phyloP scores from a whole-genome alignment of 2,888 invertebrate genomes.

The Agelastica alni region DNA sequence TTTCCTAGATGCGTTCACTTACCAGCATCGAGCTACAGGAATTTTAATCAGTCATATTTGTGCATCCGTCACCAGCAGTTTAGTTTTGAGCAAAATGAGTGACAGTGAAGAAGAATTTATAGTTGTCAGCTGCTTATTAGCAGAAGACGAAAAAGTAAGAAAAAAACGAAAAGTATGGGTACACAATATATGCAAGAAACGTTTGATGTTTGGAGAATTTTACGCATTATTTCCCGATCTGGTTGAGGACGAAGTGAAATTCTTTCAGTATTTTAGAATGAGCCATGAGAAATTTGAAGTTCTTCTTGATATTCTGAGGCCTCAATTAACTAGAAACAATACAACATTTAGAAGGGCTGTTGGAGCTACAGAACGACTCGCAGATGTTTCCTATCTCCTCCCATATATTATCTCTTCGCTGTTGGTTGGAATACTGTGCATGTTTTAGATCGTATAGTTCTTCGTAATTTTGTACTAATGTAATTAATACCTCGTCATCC shows the following conservation, averaged over 20 bases:
- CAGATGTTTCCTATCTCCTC: neutral
- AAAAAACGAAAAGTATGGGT: neutral
- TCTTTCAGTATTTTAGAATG: constrained; percentile 4
- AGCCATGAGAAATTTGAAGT: too few relatives aligned
- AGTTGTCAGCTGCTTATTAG: constrained; percentile 1
- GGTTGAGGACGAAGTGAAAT: neutral
- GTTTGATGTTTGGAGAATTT: neutral
- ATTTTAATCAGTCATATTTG: neutral
- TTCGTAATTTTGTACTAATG: constrained; percentile 1
- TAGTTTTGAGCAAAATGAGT: neutral
- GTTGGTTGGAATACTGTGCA: neutral
- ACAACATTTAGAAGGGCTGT: neutral
- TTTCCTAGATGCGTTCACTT: too few relatives aligned
- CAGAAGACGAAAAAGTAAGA: neutral
- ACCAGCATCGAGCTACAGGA: neutral
- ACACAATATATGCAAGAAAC: neutral
- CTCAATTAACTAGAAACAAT: neutral
- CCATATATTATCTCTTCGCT: constrained; percentile 7
- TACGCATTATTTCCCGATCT: constrained; percentile 5
- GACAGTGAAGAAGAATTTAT: constrained; percentile 3
- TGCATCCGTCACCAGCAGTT: neutral
- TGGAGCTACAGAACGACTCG: neutral
- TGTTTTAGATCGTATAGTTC: constrained; percentile 1
- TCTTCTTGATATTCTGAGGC: too few relatives aligned
- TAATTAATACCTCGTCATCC: neutral